Conservation (phyloP, 2,888 invertebrate species). For the Meta bourneti region DNA sequence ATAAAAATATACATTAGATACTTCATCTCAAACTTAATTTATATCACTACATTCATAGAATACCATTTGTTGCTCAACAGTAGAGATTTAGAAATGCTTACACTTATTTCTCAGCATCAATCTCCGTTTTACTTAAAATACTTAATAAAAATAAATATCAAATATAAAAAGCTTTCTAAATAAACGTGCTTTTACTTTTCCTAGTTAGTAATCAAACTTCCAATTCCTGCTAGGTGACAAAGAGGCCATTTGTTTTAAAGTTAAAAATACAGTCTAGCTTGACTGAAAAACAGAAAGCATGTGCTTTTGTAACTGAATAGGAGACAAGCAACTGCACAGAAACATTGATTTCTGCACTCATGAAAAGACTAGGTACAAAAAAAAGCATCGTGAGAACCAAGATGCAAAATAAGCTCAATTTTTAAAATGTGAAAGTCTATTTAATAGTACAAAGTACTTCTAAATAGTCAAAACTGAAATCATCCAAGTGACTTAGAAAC, state of each 20-base stretch:
- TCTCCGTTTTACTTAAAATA: constrained; percentile 2
- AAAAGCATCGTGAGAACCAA: constrained; percentile 7
- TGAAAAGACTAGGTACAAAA: constrained; percentile 12
- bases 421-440: constrained; percentile 8
- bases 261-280: constrained; percentile 40
- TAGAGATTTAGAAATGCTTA: constrained; percentile 43
- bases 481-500: neutral
- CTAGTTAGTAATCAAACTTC: neutral
- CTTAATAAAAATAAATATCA: constrained; percentile 8
- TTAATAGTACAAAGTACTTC: neutral
- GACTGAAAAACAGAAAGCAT: constrained; percentile 27
- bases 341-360: neutral
- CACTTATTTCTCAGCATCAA: constrained; percentile 70
- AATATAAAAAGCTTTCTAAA: constrained; percentile 6
- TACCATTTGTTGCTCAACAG: neutral
- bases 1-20: neutral
- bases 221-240: neutral
- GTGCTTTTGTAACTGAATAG: neutral
- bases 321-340: neutral
- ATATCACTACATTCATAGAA: neutral
- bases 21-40: neutral
- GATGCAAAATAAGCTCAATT: constrained; percentile 42
- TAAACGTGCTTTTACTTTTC: neutral
- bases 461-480: constrained; percentile 5
- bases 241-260: neutral